phyloP scores from a whole-genome alignment of 2,797 vertebrate genomes.

The Acropternis orthonyx region DNA sequence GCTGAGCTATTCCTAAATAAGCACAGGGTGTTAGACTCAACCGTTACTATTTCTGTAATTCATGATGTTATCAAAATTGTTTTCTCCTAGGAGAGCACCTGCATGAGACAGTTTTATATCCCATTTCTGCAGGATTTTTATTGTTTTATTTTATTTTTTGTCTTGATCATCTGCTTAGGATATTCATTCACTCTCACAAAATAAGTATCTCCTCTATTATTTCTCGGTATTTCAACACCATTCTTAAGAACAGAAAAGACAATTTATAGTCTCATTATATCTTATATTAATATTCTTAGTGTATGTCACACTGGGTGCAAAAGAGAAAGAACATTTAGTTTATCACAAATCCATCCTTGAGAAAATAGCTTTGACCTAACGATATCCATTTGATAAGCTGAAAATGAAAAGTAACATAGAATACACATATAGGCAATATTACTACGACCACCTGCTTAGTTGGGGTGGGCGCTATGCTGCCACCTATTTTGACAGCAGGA shows the following conservation, averaged over 20 bases:
- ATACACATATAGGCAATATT: neutral
- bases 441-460: neutral
- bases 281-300: neutral
- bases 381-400: neutral
- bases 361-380: neutral
- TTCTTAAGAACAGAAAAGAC: neutral
- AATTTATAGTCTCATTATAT: neutral
- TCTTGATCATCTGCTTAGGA: neutral
- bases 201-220: neutral
- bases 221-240: neutral
- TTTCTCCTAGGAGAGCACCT: slow-evolving; percentile 5
- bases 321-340: neutral
- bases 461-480: neutral
- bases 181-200: neutral
- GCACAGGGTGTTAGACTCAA: slow-evolving; percentile 22
- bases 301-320: neutral
- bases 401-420: neutral
- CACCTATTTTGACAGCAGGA: neutral
- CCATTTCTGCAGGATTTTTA: neutral
- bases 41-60: slow-evolving; percentile 30
- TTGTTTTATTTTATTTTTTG: neutral
- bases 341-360: neutral
- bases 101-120: neutral
- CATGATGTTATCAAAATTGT: slow-evolving; percentile 33
- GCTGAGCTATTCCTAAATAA: slow-evolving; percentile 28